Conservation (phyloP, 2,113 vertebrate genomes). For the Leptocoma aspasia region DNA sequence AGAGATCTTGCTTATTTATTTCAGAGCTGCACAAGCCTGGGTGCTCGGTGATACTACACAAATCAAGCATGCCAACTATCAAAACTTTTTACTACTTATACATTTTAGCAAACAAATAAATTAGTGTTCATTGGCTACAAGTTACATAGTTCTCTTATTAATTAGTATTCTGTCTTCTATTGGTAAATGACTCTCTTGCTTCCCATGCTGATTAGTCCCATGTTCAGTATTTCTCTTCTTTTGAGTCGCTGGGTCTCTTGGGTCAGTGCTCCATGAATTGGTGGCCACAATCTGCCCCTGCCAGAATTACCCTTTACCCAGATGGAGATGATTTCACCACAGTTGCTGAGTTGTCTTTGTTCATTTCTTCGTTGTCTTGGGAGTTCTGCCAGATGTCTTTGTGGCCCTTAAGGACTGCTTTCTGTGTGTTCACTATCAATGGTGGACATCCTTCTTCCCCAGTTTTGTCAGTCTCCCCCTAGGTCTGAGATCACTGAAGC, state of each 20-base stretch:
- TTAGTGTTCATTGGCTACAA: neutral
- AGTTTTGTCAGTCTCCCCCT: neutral
- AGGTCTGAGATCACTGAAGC: neutral
- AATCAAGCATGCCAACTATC: neutral
- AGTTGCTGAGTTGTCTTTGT: neutral
- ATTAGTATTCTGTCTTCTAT: neutral
- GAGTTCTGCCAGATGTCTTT: neutral
- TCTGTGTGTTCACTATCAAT: neutral
- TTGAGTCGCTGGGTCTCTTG: neutral
- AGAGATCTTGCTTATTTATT: neutral
- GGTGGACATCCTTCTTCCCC: neutral
- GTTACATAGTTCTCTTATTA: neutral
- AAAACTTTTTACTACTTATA: neutral
- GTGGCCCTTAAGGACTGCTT: neutral
- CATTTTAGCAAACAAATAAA: neutral
- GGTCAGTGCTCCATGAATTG: neutral
- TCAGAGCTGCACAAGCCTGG: neutral
- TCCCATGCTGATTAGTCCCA: neutral
- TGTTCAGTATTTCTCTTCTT: neutral
- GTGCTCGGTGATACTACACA: neutral
- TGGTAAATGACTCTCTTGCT: neutral
- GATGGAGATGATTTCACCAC: neutral
- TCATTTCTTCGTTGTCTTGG: neutral
- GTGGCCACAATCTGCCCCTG: neutral
- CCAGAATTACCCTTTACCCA: neutral